Evolutionary conservation across 2,113 vertebrate genomes (phyloP).

Genomic region (Gymnocephalus cernua): DNA sequence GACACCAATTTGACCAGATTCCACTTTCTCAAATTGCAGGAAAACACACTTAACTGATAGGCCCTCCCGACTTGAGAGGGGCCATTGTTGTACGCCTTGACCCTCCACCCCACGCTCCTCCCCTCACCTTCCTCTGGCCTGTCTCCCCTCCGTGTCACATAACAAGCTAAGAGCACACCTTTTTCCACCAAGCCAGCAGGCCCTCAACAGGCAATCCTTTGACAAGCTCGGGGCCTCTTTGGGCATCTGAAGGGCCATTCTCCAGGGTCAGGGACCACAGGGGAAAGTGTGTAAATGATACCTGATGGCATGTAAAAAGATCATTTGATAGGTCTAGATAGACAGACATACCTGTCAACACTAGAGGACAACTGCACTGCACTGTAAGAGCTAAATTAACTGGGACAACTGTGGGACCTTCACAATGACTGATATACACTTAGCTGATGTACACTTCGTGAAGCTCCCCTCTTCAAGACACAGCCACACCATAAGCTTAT

Average conservation of each 20-base stretch:
- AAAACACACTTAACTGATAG: slow-evolving; percentile 80
- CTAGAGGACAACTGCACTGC: slow-evolving; percentile 28
- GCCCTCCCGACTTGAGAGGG: slow-evolving; percentile 72
- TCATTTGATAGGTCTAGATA: slow-evolving; percentile 53
- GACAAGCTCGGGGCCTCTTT: slow-evolving; percentile 64
- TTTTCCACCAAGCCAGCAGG: slow-evolving; percentile 55
- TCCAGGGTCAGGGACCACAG: slow-evolving; percentile 64
- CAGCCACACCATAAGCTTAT: too few relatives aligned
- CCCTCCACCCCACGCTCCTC: slow-evolving; percentile 44
- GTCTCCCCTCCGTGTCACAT: slow-evolving; percentile 73
- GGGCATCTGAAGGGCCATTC: slow-evolving; percentile 65
- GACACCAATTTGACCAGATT: slow-evolving; percentile 81
- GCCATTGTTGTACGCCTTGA: slow-evolving; percentile 72
- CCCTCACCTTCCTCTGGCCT: slow-evolving; percentile 69
- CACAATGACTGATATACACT: background rate
- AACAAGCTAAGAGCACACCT: slow-evolving; percentile 73
- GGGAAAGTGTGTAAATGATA: slow-evolving; percentile 75
- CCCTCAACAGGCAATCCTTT: slow-evolving; percentile 69
- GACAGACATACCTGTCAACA: slow-evolving; percentile 51
- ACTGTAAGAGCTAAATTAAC: background rate
- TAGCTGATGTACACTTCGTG: background rate
- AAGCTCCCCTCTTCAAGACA: background rate
- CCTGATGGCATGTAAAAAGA: slow-evolving; percentile 72
- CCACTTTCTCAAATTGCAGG: slow-evolving; percentile 81
- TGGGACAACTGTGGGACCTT: background rate